Percentiles rank a stretch among this genome's conserved stretches.
phyloP scores from a whole-genome alignment of 2,113 vertebrate species.

The Corapipo altera region DNA sequence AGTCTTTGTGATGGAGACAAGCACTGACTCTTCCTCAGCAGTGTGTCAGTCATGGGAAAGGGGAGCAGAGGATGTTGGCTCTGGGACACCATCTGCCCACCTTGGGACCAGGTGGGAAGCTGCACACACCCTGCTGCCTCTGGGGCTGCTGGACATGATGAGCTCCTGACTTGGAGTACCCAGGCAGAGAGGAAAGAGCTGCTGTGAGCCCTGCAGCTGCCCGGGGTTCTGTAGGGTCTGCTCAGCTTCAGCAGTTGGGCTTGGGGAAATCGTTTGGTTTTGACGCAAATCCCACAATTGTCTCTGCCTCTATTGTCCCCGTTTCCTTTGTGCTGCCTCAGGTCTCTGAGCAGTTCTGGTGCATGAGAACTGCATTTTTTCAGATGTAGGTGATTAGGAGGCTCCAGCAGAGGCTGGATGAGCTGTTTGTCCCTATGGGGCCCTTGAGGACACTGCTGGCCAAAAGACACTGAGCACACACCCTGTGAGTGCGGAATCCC shows the following conservation, averaged over 20 bases:
- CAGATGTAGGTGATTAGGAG: background rate
- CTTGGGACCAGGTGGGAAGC: background rate
- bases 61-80: background rate
- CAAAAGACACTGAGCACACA: background rate
- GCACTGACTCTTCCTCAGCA: background rate
- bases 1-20: background rate
- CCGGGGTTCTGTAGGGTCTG: rapidly evolving
- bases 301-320: slow-evolving; percentile 32
- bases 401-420: background rate
- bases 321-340: slow-evolving; percentile 19
- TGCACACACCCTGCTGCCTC: background rate
- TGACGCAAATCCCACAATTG: slow-evolving; percentile 55
- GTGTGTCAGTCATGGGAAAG: background rate
- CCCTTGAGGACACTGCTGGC: background rate
- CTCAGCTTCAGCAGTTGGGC: background rate
- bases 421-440: background rate
- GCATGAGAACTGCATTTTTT: background rate
- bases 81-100: background rate
- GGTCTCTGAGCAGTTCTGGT: slow-evolving; percentile 3
- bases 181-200: background rate
- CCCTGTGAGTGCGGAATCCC: background rate
- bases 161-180: background rate
- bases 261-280: background rate
- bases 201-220: background rate
- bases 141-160: rapidly evolving